Conservation (phyloP, 2,888 invertebrate species). For the Thereva unica region DNA sequence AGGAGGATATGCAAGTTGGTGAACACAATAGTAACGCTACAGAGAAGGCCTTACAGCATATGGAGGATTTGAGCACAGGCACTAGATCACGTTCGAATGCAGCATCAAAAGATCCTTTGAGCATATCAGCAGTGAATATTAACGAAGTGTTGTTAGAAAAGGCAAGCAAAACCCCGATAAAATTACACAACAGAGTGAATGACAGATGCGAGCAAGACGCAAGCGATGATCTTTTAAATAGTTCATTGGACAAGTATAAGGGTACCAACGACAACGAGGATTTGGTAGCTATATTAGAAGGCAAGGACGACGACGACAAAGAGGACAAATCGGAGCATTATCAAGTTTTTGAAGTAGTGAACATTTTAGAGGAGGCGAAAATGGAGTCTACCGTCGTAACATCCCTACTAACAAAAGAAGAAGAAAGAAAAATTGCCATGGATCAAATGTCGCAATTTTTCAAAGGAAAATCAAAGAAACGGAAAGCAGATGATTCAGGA, state of each 20-base stretch:
- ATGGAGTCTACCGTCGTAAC: conserved; percentile 31
- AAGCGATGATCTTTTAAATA: no score
- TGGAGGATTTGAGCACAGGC: conserved; percentile 5
- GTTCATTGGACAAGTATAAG: background rate
- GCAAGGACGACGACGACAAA: conserved; percentile 62
- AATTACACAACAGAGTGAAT: conserved; percentile 16
- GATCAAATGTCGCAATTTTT: conserved; percentile 46
- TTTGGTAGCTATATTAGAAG: conserved; percentile 61
- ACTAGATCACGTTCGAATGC: background rate
- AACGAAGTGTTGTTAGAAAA: background rate
- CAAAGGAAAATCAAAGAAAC: conserved; percentile 18
- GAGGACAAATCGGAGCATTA: conserved; percentile 54
- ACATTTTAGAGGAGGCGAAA: conserved; percentile 47
- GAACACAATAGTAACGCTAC: conserved; percentile 4
- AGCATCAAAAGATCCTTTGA: conserved; percentile 9
- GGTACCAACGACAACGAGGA: conserved; percentile 51
- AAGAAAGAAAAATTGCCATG: conserved; percentile 53
- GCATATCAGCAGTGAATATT: conserved; percentile 2
- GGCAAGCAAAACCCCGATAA: conserved; percentile 12
- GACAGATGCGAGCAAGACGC: no score
- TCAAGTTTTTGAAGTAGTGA: conserved; percentile 53
- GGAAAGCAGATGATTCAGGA: conserved; percentile 45
- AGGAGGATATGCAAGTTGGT: background rate
- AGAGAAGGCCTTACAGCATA: conserved; percentile 11
- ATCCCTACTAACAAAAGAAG: conserved; percentile 47